These are phyloP conservation scores for Grammomys dolichurus DNA, from an alignment of 2,113 vertebrate genomes.

Conservation along the genomic window DNA sequence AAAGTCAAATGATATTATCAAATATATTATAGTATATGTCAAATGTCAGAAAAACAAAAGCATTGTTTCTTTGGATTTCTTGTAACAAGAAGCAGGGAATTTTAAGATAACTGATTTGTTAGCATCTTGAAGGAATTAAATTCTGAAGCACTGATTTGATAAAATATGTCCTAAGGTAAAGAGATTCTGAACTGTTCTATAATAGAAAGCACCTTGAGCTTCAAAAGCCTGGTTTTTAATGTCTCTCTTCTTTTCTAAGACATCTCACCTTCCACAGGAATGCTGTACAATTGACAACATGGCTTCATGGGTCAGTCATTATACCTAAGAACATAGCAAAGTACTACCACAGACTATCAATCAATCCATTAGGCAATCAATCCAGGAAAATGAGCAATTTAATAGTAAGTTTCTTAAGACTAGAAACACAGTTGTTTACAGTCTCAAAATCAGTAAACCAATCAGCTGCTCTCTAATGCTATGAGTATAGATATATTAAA, in stretches of 20 bases:
- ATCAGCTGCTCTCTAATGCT: not conserved
- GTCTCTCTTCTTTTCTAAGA: slow-evolving; percentile 48
- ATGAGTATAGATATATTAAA: slow-evolving; percentile 33
- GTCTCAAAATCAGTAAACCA: slow-evolving; percentile 51
- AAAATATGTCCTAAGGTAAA: not conserved
- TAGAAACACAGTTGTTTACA: not conserved
- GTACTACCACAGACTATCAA: not conserved
- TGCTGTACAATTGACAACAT: not conserved
- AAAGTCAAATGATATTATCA: not conserved
- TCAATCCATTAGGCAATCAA: not conserved
- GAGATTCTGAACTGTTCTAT: not conserved
- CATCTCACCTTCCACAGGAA: slow-evolving; percentile 3
- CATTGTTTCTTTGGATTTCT: not conserved
- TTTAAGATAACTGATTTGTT: no score
- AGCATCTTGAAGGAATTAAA: not conserved
- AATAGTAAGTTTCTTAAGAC: not conserved
- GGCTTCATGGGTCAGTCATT: not conserved
- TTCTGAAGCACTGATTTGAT: not conserved
- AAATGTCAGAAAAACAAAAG: not conserved
- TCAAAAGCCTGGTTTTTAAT: not conserved
- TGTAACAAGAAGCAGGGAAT: no score
- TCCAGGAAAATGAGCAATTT: slow-evolving; percentile 34
- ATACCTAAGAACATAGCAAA: not conserved
- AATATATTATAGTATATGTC: not conserved
- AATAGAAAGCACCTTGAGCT: slow-evolving; percentile 45